A percentile compares a stretch with the other conserved stretches of the same genome.
These are phyloP conservation scores for Eledone cirrhosa DNA, from an alignment of 2,888 invertebrate genomes.

Conservation along the genomic window DNA sequence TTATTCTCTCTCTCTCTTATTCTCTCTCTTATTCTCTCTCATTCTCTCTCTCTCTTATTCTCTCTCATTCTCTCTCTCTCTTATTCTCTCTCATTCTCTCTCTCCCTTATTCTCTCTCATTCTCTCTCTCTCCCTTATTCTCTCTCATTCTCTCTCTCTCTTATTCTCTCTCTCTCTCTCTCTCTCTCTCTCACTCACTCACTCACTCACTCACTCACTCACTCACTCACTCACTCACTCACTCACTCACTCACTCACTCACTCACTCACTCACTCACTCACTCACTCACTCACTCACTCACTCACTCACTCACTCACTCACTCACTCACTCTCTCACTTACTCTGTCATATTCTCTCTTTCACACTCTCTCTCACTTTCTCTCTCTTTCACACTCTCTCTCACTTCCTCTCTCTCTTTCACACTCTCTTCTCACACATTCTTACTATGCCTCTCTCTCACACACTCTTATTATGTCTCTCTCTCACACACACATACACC, in stretches of 20 bases:
- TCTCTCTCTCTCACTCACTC: background rate
- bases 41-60: no score
- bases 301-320: background rate
- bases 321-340: background rate
- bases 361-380: background rate
- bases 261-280: background rate
- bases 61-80: no score
- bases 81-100: background rate
- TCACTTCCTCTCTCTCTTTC: background rate
- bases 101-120: background rate
- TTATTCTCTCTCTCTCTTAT: no score
- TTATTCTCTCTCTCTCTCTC: background rate
- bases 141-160: background rate
- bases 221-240: background rate
- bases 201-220: background rate
- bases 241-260: background rate
- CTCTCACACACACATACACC: no score
- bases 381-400: background rate
- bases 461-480: no score
- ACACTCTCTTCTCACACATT: no score
- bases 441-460: no score
- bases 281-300: background rate
- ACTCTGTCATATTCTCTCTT: background rate
- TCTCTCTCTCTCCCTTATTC: background rate
- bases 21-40: no score